Evolutionary conservation across 2,888 invertebrate species (phyloP).

Genomic region (Erannis defoliaria): DNA sequence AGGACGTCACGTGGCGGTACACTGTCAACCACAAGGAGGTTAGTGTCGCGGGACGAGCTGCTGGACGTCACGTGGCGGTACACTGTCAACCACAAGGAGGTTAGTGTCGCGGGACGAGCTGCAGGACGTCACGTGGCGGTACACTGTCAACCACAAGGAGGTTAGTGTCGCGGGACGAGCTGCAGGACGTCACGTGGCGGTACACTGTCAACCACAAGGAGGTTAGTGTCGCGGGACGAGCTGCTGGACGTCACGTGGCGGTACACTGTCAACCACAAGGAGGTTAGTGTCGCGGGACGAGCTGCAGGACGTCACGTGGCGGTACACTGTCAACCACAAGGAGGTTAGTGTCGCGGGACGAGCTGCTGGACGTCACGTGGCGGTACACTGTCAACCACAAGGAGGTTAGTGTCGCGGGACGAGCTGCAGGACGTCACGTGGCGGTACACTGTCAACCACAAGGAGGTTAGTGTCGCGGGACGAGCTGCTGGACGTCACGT

Average conservation of each 20-base stretch:
- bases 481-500: conserved; percentile 97
- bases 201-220: conserved; percentile 84
- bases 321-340: conserved; percentile 86
- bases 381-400: conserved; percentile 87
- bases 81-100: conserved; percentile 83
- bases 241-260: conserved; percentile 98
- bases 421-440: conserved; percentile 98
- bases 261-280: conserved; percentile 82
- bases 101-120: conserved; percentile 94
- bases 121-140: conserved; percentile 98
- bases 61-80: conserved; percentile 98
- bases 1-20: conserved; percentile 97
- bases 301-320: conserved; percentile 97
- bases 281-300: conserved; percentile 94
- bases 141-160: conserved; percentile 83
- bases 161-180: conserved; percentile 93
- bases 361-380: conserved; percentile 98
- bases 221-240: conserved; percentile 93
- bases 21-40: conserved; percentile 84
- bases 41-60: conserved; percentile 93
- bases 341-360: conserved; percentile 92
- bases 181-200: conserved; percentile 98
- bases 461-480: conserved; percentile 91
- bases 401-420: conserved; percentile 91
- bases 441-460: conserved; percentile 88